Conservation (phyloP, 2,797 vertebrate species). For the Diplodus puntazzo region DNA sequence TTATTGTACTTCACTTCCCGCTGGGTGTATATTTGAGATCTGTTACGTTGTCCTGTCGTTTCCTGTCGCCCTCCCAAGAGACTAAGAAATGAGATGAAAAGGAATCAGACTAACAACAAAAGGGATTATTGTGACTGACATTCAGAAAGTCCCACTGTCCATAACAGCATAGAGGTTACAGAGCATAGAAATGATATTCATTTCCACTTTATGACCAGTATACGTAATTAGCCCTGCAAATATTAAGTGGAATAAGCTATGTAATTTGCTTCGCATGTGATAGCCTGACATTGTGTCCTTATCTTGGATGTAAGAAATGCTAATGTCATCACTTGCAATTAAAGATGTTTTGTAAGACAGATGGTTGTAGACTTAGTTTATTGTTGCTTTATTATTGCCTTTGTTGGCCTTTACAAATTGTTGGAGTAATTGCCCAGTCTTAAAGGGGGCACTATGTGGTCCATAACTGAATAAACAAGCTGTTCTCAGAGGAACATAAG, state of each 20-base stretch:
- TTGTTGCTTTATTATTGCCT: conserved; percentile 8
- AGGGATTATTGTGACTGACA: conserved; percentile 62
- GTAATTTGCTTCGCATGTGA: conserved; percentile 82
- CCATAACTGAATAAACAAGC: too few species aligned
- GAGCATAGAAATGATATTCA: conserved; percentile 73
- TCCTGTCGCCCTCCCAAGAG: conserved; percentile 61
- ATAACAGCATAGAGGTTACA: conserved; percentile 48
- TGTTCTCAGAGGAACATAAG: too few species aligned
- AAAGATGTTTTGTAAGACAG: conserved; percentile 79
- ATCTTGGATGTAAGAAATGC: conserved; percentile 78
- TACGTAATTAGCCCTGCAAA: conserved; percentile 61
- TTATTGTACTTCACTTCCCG: conserved; percentile 36
- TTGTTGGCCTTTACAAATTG: conserved; percentile 2
- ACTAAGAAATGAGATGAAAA: conserved; percentile 33
- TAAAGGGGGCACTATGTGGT: too few species aligned
- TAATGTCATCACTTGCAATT: conserved; percentile 82
- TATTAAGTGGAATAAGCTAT: conserved; percentile 68
- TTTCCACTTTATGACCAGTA: conserved; percentile 73
- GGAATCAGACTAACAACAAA: conserved; percentile 28
- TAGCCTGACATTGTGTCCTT: conserved; percentile 73
- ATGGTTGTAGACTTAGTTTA: conserved; percentile 3
- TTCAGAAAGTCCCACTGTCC: conserved; percentile 53
- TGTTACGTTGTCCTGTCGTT: conserved; percentile 34
- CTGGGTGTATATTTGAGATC: conserved; percentile 49
- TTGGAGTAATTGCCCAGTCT: too few species aligned